Percentiles rank a stretch among this genome's conserved stretches.
Evolutionary conservation across 64 coral and sea anemone species (phyloP).

Genomic region (Actinia equina): DNA sequence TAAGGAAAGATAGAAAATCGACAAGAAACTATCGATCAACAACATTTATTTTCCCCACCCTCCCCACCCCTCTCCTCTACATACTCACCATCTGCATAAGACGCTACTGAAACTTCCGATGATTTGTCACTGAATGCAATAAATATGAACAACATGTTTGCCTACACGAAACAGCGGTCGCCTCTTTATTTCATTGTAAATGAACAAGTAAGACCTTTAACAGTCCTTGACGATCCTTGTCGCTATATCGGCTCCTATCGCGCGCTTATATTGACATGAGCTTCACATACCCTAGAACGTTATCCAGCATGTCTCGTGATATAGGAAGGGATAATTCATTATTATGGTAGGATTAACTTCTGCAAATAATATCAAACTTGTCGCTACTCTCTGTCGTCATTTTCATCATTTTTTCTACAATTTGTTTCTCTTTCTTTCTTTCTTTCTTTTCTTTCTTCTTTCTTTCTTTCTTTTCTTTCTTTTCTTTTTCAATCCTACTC

Average conservation of each 20-base stretch:
- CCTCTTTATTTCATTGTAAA: background rate
- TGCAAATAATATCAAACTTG: background rate
- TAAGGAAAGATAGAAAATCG: no score
- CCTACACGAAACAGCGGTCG: background rate
- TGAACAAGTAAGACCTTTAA: background rate
- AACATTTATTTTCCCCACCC: background rate
- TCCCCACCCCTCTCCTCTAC: background rate
- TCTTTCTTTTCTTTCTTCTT: no score
- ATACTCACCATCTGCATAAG: background rate
- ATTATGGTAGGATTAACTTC: background rate
- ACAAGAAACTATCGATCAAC: no score
- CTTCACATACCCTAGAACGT: background rate
- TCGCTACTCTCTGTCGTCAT: background rate
- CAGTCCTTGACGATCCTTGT: background rate
- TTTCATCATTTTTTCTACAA: background rate
- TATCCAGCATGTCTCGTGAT: background rate
- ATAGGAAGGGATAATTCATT: background rate
- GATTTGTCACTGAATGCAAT: background rate
- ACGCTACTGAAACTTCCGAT: background rate
- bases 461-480: background rate
- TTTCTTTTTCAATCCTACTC: background rate
- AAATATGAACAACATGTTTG: background rate
- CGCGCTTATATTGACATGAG: background rate
- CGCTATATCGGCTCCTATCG: background rate
- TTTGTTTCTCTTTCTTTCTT: no score